Evolutionary conservation across 2,113 vertebrate species (phyloP).

Genomic region (Scomber japonicus): DNA sequence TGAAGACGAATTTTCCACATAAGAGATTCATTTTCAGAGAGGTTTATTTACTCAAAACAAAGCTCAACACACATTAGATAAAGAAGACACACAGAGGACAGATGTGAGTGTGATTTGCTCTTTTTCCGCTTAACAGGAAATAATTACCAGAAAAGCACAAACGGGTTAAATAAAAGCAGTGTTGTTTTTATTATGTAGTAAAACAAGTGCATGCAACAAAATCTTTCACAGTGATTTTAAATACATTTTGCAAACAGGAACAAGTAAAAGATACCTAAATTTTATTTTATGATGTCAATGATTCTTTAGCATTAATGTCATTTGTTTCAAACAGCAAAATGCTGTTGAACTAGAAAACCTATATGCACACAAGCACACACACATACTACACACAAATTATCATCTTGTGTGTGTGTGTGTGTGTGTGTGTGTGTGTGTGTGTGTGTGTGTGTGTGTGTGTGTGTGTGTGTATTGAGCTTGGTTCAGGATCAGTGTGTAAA

Average conservation of each 20-base stretch:
- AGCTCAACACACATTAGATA: neutral
- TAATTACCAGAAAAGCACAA: too few relatives aligned
- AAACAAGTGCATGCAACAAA: too few relatives aligned
- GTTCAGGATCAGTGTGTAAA: constrained; percentile 34
- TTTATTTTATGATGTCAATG: too few relatives aligned
- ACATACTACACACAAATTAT: neutral
- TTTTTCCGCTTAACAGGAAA: too few relatives aligned
- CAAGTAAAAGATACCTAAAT: too few relatives aligned
- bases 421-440: neutral
- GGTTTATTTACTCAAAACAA: constrained; percentile 24
- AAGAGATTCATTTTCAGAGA: neutral
- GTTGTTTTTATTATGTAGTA: too few relatives aligned
- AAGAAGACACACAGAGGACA: neutral
- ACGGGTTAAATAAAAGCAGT: too few relatives aligned
- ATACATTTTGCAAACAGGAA: too few relatives aligned
- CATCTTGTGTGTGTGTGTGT: neutral
- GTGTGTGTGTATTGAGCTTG: constrained; percentile 11
- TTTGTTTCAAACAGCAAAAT: neutral
- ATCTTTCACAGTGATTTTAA: too few relatives aligned
- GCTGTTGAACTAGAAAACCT: neutral
- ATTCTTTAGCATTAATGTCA: neutral
- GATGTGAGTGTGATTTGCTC: too few relatives aligned
- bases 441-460: constrained; percentile 11
- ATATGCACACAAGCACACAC: neutral
- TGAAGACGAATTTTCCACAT: neutral